Base-by-base conservation (phyloP, 2,888 invertebrate species). In the Agriopis aurantiaria region DNA sequence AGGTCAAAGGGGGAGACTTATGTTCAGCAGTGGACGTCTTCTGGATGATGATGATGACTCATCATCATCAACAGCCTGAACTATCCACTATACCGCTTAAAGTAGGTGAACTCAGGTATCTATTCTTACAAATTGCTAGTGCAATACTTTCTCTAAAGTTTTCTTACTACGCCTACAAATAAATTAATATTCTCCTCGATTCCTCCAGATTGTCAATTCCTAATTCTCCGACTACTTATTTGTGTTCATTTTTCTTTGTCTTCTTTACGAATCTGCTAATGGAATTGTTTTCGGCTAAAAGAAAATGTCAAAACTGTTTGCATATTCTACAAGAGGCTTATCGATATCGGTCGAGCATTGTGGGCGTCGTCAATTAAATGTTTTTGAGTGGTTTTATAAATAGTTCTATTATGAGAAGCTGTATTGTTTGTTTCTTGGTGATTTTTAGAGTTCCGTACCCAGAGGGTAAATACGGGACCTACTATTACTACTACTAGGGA, bases 181-280 rank as follows among this genome's bases (percentile, higher is more conserved):
- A 33, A 33, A 33, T 33, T 3, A 33, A 33, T 33, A 33, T 33
- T 33, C 33, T 2, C 33, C 33, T 33, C 33, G 33, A 84, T 81
- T 81, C 77, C 73, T 80, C 72, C 71, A 66, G 77, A 82, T 82
- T 82, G 78, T 74, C 78, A 80, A 82, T 81, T 83, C 77, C 76
- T 81, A 75, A 77, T 73, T 75, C 61, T 72, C 74, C 72, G 76
- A 74, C 79, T 75, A 73, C 76, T 70, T 70, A 69, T 74, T 81
- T 74, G 52, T 63, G 66, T 64, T 63, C 65, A 75, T 73, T 79
- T 75, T 75, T 69, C 71, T 59, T 69, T 67, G 68, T 75, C 72
- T 65, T 55, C 49, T 66, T 58, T 66, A 59, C 46, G 43, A 71
- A 75, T 74, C 71, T 64, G 62, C 68, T 68, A 75, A 72, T 74